Base-by-base conservation (phyloP, 2,888 invertebrate genomes). In the Stenchaetothrips biformis region DNA sequence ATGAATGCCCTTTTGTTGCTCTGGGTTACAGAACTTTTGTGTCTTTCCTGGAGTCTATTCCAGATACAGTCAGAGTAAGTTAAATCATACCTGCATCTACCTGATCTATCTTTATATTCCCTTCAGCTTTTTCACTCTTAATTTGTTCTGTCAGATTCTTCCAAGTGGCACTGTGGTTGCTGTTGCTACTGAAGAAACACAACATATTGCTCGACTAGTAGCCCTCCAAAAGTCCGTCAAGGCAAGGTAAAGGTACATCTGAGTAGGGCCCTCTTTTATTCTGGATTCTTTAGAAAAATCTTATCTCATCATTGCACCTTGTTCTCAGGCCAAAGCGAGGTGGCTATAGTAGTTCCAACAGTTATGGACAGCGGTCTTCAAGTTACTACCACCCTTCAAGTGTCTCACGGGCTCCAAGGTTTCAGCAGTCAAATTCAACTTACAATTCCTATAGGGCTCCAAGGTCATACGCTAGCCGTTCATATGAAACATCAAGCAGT, bases 401-500 rank as follows among this genome's bases (percentile, higher is more conserved):
- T 37, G 1, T 37, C 37, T 37, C 37, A 37, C 37, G 37, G 37
- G 37, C 37, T 37, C 37, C 37, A 37, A 37, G 37, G 37, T 37
- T 37, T 37, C 37, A 37, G 4, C 37, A 37, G 37, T 37, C 37
- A 37, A 21, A 25, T 25, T 25, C 21, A 8, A 7, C 67, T 21
- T 74, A 74, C 11, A 25, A 11, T 11, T 74, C 67, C 13, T 13
- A 18, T 53, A 18, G 53, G 37, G 37, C 37, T 18, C 53, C 53
- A 18, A 53, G 53, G 4, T 53, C 13, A 18, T 13, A 13, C 18
- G 53, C 16, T 18, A 53, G 9, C 13, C 16, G 53, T 18, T 53
- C 53, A 4, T 53, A 53, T 53, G 92, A 92, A 86, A 91, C 91
- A 86, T 91, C 91, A 83, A 92, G 90, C 84, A 92, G 90, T 85